Percentiles rank a stretch among this genome's conserved stretches.
phyloP scores from a whole-genome alignment of 2,888 invertebrate genomes.

The Nephrotoma appendiculata region DNA sequence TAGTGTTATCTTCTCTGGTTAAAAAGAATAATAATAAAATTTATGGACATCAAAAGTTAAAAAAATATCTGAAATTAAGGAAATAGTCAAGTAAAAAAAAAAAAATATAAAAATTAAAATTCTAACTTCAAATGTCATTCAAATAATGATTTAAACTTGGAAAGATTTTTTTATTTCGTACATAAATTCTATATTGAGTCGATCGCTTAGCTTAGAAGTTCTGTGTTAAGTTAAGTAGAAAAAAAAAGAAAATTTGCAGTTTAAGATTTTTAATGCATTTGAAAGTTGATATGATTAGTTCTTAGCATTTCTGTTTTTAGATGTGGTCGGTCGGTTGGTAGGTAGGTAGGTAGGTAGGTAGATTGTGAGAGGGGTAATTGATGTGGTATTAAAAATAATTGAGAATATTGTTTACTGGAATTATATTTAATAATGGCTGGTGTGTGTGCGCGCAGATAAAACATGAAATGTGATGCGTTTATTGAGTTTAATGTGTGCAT shows the following conservation, averaged over 20 bases:
- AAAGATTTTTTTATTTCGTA: neutral
- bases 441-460: neutral
- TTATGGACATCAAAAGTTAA: neutral
- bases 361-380: neutral
- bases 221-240: neutral
- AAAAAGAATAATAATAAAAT: neutral
- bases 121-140: neutral
- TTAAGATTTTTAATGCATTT: neutral
- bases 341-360: neutral
- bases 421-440: neutral
- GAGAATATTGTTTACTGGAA: neutral
- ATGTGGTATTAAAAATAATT: neutral
- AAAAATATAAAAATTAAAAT: neutral
- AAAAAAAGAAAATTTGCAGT: neutral
- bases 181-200: neutral
- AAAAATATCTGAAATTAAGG: neutral
- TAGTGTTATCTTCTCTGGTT: neutral
- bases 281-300: neutral
- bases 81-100: neutral
- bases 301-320: neutral
- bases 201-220: neutral
- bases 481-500: neutral
- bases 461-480: neutral
- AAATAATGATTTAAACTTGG: neutral
- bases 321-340: neutral